Evolutionary conservation across 92 coral and sea anemone species (phyloP).

Genomic region (Muricea muricata): DNA sequence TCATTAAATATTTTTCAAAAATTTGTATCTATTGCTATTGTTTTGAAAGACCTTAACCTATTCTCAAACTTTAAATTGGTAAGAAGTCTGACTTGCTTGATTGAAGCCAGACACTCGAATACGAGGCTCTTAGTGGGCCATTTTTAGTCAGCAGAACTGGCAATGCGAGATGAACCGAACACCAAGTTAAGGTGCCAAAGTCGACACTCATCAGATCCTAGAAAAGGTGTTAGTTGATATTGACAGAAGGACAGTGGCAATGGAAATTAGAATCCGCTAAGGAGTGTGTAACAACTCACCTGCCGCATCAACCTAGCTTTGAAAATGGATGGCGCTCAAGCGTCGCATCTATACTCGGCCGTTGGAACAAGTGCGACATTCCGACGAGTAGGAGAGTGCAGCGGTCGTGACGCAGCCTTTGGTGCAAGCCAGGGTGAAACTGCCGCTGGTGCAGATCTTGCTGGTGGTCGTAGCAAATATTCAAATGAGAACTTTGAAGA

Average conservation of each 20-base stretch:
- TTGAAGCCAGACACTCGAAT: slow-evolving; percentile 63
- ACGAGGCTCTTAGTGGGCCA: slow-evolving; percentile 74
- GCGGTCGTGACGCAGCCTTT: slow-evolving; percentile 59
- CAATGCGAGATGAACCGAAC: slow-evolving; percentile 78
- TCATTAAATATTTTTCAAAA: too few species aligned
- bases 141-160: slow-evolving; percentile 81
- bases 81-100: slow-evolving; percentile 55
- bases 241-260: slow-evolving; percentile 68
- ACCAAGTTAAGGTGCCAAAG: slow-evolving; percentile 34
- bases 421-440: slow-evolving; percentile 70
- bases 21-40: too few species aligned
- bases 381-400: slow-evolving; percentile 70
- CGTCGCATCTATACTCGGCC: slow-evolving; percentile 12
- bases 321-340: slow-evolving; percentile 9
- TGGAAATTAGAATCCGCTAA: slow-evolving; percentile 2
- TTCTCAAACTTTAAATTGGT: slow-evolving; percentile 8
- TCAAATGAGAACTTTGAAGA: slow-evolving; percentile 63
- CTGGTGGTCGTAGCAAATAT: slow-evolving; percentile 66
- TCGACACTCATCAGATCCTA: slow-evolving; percentile 79
- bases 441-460: slow-evolving; percentile 69
- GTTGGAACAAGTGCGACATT: slow-evolving; percentile 15
- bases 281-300: slow-evolving; percentile 9
- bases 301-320: not conserved
- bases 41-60: not conserved
- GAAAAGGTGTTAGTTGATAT: slow-evolving; percentile 61